These are phyloP conservation scores for Zeus faber DNA, from an alignment of 2,113 vertebrate genomes.

Conservation along the genomic window DNA sequence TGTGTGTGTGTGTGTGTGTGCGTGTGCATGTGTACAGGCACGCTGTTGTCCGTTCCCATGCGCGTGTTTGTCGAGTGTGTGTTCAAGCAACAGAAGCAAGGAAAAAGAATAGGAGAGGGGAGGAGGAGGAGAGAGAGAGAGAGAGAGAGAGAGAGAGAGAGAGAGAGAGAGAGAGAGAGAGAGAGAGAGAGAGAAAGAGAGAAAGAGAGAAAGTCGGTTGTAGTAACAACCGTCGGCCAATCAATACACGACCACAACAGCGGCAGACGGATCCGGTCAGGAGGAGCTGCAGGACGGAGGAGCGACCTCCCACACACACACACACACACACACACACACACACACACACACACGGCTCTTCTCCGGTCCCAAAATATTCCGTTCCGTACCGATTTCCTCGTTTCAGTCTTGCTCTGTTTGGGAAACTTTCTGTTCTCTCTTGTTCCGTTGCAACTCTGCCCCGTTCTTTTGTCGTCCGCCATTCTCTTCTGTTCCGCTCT, in stretches of 20 bases:
- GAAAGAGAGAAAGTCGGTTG: conserved; percentile 36
- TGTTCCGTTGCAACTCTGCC: too few relatives aligned
- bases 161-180: conserved; percentile 33
- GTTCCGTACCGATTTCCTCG: too few relatives aligned
- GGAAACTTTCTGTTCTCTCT: too few relatives aligned
- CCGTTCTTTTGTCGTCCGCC: not conserved
- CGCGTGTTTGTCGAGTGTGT: not conserved
- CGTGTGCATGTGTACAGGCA: too few relatives aligned
- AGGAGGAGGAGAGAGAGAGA: conserved; percentile 36
- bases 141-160: conserved; percentile 33
- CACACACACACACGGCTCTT: too few relatives aligned
- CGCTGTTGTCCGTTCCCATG: too few relatives aligned
- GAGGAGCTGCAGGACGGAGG: conserved; percentile 29
- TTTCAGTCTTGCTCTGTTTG: too few relatives aligned
- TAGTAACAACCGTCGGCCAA: conserved; percentile 37
- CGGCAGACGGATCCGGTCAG: conserved; percentile 35
- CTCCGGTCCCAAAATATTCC: too few relatives aligned
- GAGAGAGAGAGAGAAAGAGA: conserved; percentile 33
- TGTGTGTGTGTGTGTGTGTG: conserved; percentile 1
- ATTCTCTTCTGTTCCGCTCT: not conserved
- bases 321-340: conserved; percentile 11
- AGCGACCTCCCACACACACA: not conserved
- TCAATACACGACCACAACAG: conserved; percentile 61
- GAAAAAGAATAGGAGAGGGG: conserved; percentile 16
- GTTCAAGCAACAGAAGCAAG: not conserved